These are phyloP conservation scores for Latheticus oryzae DNA, from an alignment of 2,888 invertebrate species.

Conservation along the genomic window DNA sequence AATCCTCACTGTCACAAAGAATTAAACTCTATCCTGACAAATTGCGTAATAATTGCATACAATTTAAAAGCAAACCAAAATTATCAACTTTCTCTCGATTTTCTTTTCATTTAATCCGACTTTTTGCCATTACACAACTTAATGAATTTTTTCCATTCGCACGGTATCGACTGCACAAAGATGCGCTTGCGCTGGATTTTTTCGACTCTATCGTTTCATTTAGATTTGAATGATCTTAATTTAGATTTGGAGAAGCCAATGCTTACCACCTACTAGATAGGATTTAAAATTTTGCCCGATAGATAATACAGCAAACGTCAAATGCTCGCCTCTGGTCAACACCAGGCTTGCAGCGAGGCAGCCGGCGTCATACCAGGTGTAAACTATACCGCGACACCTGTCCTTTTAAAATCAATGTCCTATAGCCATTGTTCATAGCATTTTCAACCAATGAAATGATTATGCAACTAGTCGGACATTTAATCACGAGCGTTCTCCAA, in stretches of 20 bases:
- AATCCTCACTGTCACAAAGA: slow-evolving; percentile 27
- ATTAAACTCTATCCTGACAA: slow-evolving; percentile 23
- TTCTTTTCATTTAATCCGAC: slow-evolving; percentile 23
- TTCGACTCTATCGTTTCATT: slow-evolving; percentile 20
- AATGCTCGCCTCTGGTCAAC: slow-evolving; percentile 51
- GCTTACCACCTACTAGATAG: slow-evolving; percentile 35
- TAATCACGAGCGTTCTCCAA: too few relatives aligned
- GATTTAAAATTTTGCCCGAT: slow-evolving; percentile 46
- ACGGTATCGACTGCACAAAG: slow-evolving; percentile 28
- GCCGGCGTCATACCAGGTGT: slow-evolving; percentile 64
- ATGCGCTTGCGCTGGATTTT: slow-evolving; percentile 30
- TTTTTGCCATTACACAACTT: slow-evolving; percentile 32
- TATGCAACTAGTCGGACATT: slow-evolving; percentile 34
- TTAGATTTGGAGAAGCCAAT: slow-evolving; percentile 26
- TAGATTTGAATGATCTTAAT: too few relatives aligned
- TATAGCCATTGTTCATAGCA: slow-evolving; percentile 61
- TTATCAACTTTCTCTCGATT: slow-evolving; percentile 34
- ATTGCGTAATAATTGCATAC: slow-evolving; percentile 35
- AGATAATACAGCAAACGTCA: slow-evolving; percentile 46
- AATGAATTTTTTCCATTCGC: slow-evolving; percentile 29
- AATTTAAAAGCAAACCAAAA: slow-evolving; percentile 32
- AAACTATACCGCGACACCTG: slow-evolving; percentile 62
- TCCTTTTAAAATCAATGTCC: slow-evolving; percentile 64
- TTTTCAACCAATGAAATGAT: slow-evolving; percentile 56
- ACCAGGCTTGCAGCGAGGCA: slow-evolving; percentile 54